Percentiles rank a stretch among this genome's conserved stretches.
Evolutionary conservation across 2,888 invertebrate species (phyloP).

Genomic region (Lasiommata megera): DNA sequence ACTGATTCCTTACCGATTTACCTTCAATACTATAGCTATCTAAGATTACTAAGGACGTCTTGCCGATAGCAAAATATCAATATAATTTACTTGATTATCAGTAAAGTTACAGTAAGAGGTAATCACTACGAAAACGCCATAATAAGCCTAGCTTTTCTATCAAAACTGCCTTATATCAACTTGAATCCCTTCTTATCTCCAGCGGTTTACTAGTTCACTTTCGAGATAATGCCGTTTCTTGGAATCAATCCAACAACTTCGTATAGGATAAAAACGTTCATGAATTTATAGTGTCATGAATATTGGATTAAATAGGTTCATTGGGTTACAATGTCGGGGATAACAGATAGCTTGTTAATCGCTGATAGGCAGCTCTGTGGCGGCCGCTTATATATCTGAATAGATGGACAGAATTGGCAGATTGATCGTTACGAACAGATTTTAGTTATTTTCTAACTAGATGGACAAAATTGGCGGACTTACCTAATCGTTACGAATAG

Average conservation of each 20-base stretch:
- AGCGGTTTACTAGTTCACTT: conserved; percentile 4
- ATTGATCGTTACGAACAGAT: background rate
- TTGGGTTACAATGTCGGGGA: background rate
- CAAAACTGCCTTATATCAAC: conserved; percentile 5
- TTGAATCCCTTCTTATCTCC: conserved; percentile 5
- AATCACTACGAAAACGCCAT: too few relatives aligned
- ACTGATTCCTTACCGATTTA: too few relatives aligned
- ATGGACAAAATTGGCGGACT: background rate
- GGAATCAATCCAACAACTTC: conserved; percentile 8
- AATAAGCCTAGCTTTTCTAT: background rate
- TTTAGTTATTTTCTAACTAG: background rate
- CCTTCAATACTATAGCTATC: too few relatives aligned
- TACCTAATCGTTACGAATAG: background rate
- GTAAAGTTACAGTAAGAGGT: too few relatives aligned
- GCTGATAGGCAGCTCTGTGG: background rate
- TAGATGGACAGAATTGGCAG: background rate
- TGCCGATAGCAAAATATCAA: too few relatives aligned
- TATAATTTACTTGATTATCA: too few relatives aligned
- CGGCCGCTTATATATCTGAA: background rate
- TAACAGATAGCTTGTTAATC: background rate
- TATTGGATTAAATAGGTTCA: conserved; percentile 3
- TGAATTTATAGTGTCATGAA: conserved; percentile 5
- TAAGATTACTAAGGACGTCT: too few relatives aligned
- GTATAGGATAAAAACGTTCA: conserved; percentile 3
- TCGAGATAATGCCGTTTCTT: background rate